Evolutionary conservation across 2,888 invertebrate species (phyloP).

Genomic region (Ophonus ardosiacus): DNA sequence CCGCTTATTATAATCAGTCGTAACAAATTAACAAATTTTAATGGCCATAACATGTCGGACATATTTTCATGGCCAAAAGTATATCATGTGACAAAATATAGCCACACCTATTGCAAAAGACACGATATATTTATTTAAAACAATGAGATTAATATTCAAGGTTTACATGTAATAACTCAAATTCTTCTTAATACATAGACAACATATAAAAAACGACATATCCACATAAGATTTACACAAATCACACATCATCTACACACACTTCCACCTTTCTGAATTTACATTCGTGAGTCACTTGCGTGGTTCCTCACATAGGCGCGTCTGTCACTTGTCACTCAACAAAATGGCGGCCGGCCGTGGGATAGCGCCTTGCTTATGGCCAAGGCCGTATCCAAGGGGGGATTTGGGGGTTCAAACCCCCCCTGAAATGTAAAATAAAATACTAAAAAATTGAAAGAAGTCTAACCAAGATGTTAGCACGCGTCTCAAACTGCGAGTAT

Average conservation of each 20-base stretch:
- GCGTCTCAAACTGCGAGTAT: too few relatives aligned
- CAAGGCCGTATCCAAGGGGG: too few relatives aligned
- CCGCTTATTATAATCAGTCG: neutral
- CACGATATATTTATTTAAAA: neutral
- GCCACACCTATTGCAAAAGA: neutral
- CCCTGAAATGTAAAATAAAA: too few relatives aligned
- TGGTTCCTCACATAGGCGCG: slow-evolving; percentile 42
- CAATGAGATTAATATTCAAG: neutral
- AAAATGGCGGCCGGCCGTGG: slow-evolving; percentile 38
- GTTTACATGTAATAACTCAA: neutral
- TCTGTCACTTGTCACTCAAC: slow-evolving; percentile 46
- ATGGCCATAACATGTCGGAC: neutral
- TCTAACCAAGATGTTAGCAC: too few relatives aligned
- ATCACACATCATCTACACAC: slow-evolving; percentile 26
- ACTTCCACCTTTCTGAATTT: slow-evolving; percentile 14
- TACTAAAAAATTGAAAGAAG: too few relatives aligned
- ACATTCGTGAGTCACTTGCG: slow-evolving; percentile 36
- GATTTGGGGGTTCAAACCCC: too few relatives aligned
- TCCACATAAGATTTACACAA: neutral
- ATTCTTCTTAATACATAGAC: neutral
- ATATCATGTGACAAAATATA: neutral
- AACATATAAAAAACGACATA: neutral
- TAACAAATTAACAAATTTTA: neutral
- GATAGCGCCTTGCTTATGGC: neutral
- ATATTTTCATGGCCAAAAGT: neutral